phyloP scores from a whole-genome alignment of 92 coral and sea anemone genomes.

The Heliopora coerulea region DNA sequence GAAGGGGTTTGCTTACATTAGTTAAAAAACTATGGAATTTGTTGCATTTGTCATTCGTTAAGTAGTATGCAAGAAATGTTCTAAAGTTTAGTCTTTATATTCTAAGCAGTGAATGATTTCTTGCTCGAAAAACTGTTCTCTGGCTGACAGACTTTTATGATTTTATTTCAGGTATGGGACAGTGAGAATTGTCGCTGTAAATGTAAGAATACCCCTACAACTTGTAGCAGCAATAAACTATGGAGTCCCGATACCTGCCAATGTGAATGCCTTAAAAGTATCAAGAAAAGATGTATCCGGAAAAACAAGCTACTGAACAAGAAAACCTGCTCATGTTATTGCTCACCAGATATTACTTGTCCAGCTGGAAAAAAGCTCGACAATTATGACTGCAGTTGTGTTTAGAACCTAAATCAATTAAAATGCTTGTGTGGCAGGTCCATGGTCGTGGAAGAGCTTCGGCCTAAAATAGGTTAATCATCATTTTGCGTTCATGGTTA shows the following conservation, averaged over 20 bases:
- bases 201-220: neutral
- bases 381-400: neutral
- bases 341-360: constrained; percentile 20
- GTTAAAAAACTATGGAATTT: too few relatives aligned
- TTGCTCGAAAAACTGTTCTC: too few relatives aligned
- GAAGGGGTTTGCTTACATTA: too few relatives aligned
- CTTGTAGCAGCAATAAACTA: constrained; percentile 7
- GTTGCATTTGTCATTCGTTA: too few relatives aligned
- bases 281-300: constrained; percentile 41
- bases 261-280: constrained; percentile 60
- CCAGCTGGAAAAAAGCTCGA: neutral
- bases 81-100: neutral
- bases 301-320: constrained; percentile 51
- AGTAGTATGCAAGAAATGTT: too few relatives aligned
- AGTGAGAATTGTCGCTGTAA: neutral
- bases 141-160: too few relatives aligned
- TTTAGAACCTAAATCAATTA: too few relatives aligned
- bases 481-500: too few relatives aligned
- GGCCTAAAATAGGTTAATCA: too few relatives aligned
- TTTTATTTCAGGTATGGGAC: constrained; percentile 15
- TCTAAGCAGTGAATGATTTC: neutral
- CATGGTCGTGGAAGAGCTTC: too few relatives aligned
- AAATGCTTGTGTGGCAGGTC: too few relatives aligned
- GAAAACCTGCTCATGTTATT: constrained; percentile 50
- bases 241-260: constrained; percentile 76